These are phyloP conservation scores for Tragulus kanchil DNA, from an alignment of 2,113 vertebrate species.

Conservation along the genomic window DNA sequence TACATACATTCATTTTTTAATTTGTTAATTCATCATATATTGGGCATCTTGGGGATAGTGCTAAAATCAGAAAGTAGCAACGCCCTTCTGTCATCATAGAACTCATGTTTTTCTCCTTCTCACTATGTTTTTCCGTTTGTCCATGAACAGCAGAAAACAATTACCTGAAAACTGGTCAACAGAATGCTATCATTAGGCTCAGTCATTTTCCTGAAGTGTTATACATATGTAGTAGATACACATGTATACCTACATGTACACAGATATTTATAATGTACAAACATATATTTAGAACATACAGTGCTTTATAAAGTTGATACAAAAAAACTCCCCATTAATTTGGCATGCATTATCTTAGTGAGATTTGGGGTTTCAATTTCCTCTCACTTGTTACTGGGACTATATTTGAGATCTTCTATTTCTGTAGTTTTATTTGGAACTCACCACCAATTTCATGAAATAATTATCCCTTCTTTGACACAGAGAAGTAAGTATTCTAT, in stretches of 20 bases:
- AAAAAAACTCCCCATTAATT: too few relatives aligned
- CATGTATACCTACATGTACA: background rate
- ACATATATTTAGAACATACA: background rate
- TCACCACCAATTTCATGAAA: background rate
- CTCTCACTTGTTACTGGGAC: conserved; percentile 45
- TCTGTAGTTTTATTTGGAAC: conserved; percentile 12
- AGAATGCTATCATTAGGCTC: background rate
- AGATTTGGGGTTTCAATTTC: conserved; percentile 65
- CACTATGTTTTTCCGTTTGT: background rate
- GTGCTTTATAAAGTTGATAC: too few relatives aligned
- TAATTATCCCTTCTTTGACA: background rate
- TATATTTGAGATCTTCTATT: conserved; percentile 56
- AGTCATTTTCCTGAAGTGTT: background rate
- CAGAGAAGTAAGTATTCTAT: background rate
- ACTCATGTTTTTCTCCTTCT: background rate
- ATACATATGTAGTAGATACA: background rate
- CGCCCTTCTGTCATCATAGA: background rate
- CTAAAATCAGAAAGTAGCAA: background rate
- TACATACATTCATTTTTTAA: background rate
- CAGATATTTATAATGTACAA: background rate
- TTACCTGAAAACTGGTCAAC: background rate
- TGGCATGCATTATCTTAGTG: conserved; percentile 55
- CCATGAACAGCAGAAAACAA: background rate
- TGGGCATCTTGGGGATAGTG: background rate
- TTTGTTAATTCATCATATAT: background rate